Conservation (phyloP, 2,888 invertebrate genomes). For the Hedychridium roseum region DNA sequence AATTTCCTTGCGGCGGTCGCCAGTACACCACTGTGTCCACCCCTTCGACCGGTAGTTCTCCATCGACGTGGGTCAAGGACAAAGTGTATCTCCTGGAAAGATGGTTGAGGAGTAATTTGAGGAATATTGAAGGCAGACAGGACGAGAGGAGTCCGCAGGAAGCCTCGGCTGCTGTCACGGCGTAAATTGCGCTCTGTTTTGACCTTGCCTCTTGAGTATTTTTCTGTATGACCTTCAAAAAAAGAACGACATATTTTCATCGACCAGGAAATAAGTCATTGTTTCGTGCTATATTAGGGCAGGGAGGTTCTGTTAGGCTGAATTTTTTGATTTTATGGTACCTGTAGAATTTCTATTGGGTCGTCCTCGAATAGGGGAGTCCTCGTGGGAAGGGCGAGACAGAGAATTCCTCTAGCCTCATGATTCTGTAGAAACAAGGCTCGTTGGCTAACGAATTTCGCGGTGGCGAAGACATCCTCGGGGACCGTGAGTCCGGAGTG, state of each 20-base stretch:
- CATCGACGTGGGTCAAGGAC: slow-evolving; percentile 68
- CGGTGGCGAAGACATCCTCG: slow-evolving; percentile 70
- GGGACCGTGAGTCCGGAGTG: slow-evolving; percentile 67
- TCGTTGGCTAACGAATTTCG: slow-evolving; percentile 70
- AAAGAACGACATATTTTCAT: no score
- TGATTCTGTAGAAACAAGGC: slow-evolving; percentile 66
- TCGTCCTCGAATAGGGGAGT: slow-evolving; percentile 59
- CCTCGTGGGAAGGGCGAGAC: slow-evolving; percentile 70
- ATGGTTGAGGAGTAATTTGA: slow-evolving; percentile 70
- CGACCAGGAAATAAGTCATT: no score
- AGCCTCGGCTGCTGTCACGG: slow-evolving; percentile 66
- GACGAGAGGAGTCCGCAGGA: slow-evolving; percentile 71
- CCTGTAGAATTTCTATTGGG: slow-evolving; percentile 58
- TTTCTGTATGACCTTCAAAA: slow-evolving; percentile 57
- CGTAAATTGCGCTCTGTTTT: slow-evolving; percentile 67
- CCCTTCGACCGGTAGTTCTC: slow-evolving; percentile 73
- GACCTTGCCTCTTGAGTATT: slow-evolving; percentile 63
- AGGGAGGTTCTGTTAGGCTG: no score
- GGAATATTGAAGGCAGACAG: slow-evolving; percentile 69
- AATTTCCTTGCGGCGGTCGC: slow-evolving; percentile 80
- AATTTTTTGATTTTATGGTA: no score
- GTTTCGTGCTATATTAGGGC: no score
- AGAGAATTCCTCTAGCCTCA: slow-evolving; percentile 70
- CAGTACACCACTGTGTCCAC: slow-evolving; percentile 74
- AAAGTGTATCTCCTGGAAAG: slow-evolving; percentile 75